Evolutionary conservation across 2,113 vertebrate genomes (phyloP).

Genomic region (Sciurus niger): DNA sequence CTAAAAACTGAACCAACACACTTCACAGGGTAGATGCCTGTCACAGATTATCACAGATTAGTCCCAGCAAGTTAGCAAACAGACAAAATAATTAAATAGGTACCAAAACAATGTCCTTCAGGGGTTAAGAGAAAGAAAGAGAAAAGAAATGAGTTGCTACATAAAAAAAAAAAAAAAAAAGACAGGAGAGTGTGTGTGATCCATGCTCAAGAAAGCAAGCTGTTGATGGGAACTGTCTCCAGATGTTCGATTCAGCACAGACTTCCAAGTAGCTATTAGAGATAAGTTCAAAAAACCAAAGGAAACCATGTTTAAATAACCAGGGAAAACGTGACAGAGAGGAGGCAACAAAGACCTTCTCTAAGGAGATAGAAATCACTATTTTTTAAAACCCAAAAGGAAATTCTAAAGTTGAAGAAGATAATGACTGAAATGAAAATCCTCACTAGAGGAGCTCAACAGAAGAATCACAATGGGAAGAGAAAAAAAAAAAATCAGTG

Average conservation of each 20-base stretch:
- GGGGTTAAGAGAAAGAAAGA: too few species aligned
- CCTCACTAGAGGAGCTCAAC: background rate
- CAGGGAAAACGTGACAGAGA: background rate
- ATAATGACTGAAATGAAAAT: background rate
- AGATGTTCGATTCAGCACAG: background rate
- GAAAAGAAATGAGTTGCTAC: background rate
- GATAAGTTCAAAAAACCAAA: background rate
- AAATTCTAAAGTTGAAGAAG: conserved; percentile 45
- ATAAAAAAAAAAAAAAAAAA: conserved; percentile 30
- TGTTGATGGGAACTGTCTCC: conserved; percentile 4
- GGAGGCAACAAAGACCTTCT: background rate
- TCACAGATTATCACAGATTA: conserved; percentile 5
- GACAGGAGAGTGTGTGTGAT: background rate
- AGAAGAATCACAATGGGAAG: background rate
- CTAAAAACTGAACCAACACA: background rate
- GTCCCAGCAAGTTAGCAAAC: background rate
- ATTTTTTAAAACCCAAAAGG: background rate
- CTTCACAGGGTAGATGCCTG: background rate
- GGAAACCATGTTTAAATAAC: conserved; percentile 8
- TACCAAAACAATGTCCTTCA: background rate
- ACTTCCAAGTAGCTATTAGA: background rate
- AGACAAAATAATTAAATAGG: background rate
- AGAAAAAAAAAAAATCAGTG: background rate
- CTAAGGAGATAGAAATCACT: background rate
- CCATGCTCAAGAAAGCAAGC: background rate